Conservation (phyloP, 1,140 invertebrate genomes). For the Zaprionus kolodkinae region DNA sequence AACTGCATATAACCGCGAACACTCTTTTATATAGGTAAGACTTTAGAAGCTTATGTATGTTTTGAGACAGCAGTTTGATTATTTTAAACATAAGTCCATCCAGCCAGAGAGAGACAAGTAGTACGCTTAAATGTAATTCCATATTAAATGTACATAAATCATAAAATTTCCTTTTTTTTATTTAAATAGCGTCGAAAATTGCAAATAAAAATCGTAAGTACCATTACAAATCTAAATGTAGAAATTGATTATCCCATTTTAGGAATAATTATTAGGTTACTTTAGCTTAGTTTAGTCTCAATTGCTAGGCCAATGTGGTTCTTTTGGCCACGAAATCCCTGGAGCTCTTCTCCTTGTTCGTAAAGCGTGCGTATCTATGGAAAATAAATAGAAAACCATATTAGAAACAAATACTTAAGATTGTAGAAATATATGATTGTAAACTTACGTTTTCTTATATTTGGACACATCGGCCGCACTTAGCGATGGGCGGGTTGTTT, state of each 20-base stretch:
- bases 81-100: no score
- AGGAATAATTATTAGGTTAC: neutral
- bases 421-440: neutral
- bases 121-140: no score
- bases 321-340: slow-evolving; percentile 78
- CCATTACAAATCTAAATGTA: slow-evolving; percentile 4
- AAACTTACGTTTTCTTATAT: slow-evolving; percentile 78
- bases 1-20: no score
- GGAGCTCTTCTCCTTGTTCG: slow-evolving; percentile 79
- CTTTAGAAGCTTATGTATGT: no score
- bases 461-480: slow-evolving; percentile 70
- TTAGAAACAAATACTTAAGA: neutral
- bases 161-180: neutral
- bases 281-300: slow-evolving; percentile 58
- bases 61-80: no score
- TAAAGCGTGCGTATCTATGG: slow-evolving; percentile 74
- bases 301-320: slow-evolving; percentile 73
- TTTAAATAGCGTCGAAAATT: slow-evolving; percentile 13
- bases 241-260: neutral
- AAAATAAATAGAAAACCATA: neutral
- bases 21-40: no score
- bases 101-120: no score
- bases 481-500: slow-evolving; percentile 71
- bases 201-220: slow-evolving; percentile 6
- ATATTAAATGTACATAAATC: neutral